These are phyloP conservation scores for Mnemiopsis leidyi DNA, from an alignment of 37 sponge, comb jelly and placozoan species.

Conservation along the genomic window DNA sequence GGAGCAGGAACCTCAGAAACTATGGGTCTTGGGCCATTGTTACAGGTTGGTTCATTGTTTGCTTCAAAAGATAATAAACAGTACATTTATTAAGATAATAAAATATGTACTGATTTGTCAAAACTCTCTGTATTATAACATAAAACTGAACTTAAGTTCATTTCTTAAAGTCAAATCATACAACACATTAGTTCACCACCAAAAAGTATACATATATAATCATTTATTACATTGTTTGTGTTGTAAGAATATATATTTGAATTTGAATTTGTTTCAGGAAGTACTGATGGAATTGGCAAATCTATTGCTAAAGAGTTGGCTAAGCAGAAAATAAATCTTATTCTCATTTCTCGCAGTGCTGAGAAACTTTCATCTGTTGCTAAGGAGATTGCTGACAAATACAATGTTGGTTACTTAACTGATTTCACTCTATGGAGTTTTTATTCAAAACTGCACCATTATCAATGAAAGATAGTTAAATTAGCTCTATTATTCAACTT, in stretches of 20 bases:
- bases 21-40: slow-evolving; percentile 59
- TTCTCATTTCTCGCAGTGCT: slow-evolving; percentile 21
- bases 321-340: slow-evolving; percentile 40
- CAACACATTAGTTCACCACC: background rate
- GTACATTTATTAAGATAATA: background rate
- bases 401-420: background rate
- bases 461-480: too few species aligned
- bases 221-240: background rate
- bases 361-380: slow-evolving; percentile 8
- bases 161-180: background rate
- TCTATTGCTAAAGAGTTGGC: slow-evolving; percentile 23
- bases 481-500: too few species aligned
- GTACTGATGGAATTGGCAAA: slow-evolving; percentile 59
- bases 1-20: background rate
- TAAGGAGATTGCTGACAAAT: background rate
- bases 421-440: too few species aligned
- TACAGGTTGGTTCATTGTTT: background rate
- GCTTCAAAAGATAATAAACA: background rate
- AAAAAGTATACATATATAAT: background rate
- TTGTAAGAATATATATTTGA: background rate
- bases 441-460: too few species aligned
- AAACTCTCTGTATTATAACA: too few species aligned
- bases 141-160: too few species aligned
- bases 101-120: too few species aligned
- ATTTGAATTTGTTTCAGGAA: background rate